phyloP scores from a whole-genome alignment of 2,888 invertebrate genomes.

The Caenorhabditis sp. region DNA sequence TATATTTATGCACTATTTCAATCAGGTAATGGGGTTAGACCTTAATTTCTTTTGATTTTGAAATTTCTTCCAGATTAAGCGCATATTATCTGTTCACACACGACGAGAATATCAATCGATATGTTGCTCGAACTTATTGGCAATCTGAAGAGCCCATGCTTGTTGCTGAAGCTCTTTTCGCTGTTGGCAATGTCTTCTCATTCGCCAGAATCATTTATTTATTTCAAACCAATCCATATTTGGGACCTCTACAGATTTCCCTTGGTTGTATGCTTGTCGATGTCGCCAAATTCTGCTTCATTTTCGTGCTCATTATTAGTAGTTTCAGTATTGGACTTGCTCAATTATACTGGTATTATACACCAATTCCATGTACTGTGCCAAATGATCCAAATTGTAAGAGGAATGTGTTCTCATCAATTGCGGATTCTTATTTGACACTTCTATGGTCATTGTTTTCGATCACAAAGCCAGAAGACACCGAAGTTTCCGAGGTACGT shows the following conservation, averaged over 20 bases:
- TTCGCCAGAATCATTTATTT: constrained; percentile 76
- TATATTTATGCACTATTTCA: constrained; percentile 75
- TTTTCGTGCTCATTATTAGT: constrained; percentile 74
- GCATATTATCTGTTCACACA: constrained; percentile 57
- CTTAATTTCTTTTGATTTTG: not conserved
- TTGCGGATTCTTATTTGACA: constrained; percentile 73
- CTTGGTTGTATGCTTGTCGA: constrained; percentile 76
- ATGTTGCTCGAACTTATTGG: constrained; percentile 72
- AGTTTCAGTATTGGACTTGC: constrained; percentile 75
- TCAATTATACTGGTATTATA: constrained; percentile 75
- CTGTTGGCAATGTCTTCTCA: constrained; percentile 76
- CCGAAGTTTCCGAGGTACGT: constrained; percentile 48
- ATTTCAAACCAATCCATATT: constrained; percentile 75
- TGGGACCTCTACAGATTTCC: constrained; percentile 74
- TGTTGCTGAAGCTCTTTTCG: constrained; percentile 75
- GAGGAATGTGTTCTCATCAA: constrained; percentile 72
- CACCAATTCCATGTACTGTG: constrained; percentile 60
- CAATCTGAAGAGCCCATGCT: constrained; percentile 75
- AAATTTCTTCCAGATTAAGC: constrained; percentile 37
- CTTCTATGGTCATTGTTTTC: constrained; percentile 74
- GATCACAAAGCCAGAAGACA: constrained; percentile 69
- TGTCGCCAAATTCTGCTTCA: constrained; percentile 75
- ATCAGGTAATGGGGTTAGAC: constrained; percentile 71
- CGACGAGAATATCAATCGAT: constrained; percentile 49
- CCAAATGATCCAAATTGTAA: constrained; percentile 57